Evolutionary conservation across 1,140 invertebrate species (phyloP).

Genomic region (Homalodisca vitripennis): DNA sequence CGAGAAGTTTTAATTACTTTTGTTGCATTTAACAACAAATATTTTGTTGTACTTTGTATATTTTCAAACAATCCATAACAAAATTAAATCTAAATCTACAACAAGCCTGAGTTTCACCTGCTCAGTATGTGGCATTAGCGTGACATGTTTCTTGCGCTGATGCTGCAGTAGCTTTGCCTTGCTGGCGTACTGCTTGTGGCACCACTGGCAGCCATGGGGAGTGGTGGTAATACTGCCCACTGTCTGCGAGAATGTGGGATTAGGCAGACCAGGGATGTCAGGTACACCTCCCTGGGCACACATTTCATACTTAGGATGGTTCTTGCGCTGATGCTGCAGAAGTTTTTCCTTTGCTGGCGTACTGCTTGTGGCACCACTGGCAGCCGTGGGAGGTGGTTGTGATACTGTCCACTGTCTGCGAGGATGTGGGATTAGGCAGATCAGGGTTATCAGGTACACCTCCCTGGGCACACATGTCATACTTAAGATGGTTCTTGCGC

Average conservation of each 20-base stretch:
- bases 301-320: too few species aligned
- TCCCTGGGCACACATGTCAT: slow-evolving; percentile 43
- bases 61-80: too few species aligned
- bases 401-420: slow-evolving; percentile 69
- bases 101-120: slow-evolving; percentile 38
- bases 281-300: slow-evolving; percentile 45
- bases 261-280: slow-evolving; percentile 53
- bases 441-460: slow-evolving; percentile 50
- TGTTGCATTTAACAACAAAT: too few species aligned
- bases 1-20: too few species aligned
- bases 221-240: slow-evolving; percentile 71
- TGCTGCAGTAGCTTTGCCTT: slow-evolving; percentile 81
- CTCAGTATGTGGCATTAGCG: slow-evolving; percentile 44
- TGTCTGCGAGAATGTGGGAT: slow-evolving; percentile 66
- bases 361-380: slow-evolving; percentile 82
- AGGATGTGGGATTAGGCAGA: slow-evolving; percentile 62
- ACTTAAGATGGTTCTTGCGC: slow-evolving; percentile 68
- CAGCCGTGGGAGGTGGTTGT: slow-evolving; percentile 73
- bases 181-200: slow-evolving; percentile 81
- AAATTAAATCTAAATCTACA: too few species aligned
- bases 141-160: slow-evolving; percentile 72
- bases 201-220: slow-evolving; percentile 76
- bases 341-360: slow-evolving; percentile 79
- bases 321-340: not conserved
- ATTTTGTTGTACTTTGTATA: too few species aligned